Evolutionary conservation across 2,797 vertebrate genomes (phyloP), one percentile per base, ranked within the genome.

Genomic region (Staurois parvus): DNA sequence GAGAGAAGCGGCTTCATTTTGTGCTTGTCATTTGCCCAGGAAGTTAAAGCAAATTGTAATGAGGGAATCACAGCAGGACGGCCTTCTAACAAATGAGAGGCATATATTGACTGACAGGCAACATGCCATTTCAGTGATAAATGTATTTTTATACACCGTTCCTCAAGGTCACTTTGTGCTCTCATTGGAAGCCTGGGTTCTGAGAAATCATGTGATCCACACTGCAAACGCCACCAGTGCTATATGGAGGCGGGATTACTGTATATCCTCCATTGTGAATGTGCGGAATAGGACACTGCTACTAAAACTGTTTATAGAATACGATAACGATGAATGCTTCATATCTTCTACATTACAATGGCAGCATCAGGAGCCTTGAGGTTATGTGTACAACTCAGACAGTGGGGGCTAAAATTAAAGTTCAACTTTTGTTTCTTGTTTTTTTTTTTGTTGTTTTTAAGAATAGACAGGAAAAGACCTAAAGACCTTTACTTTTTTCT

Each of bases 11-110:
- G 89, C 92, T 89, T 94, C 91, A 89, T 94, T 92, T 92, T 92
- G 91, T 90, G 91, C 87, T 90, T 93, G 93, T 93, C 93, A 90
- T 94, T 94, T 92, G 90, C 90, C 90, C 92, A 89, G 93, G 92
- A 94, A 94, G 93, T 91, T 89, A 91, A 92, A 94, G 92, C 91
- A 92, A 91, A 92, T 91, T 90, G 88, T 91, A 90, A 90, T 86
- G 93, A 93, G 92, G 92, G 91, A 77, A 83, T 91, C 91, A 59
- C 93, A 91, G 94, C 92, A 67, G 93, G 94, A 90, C 88, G 83
- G 79, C 81, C 87, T 88, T 87, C 89, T 88, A 87, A 90, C 92
- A 93, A 91, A 93, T 90, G 91, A 92, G 93, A 90, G 89, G 87
- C 89, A 52, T 26, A 85, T 91, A 91, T 91, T 92, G 93, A 93